Conservation (phyloP, 2,888 invertebrate species). For the Onchidella celtica region DNA sequence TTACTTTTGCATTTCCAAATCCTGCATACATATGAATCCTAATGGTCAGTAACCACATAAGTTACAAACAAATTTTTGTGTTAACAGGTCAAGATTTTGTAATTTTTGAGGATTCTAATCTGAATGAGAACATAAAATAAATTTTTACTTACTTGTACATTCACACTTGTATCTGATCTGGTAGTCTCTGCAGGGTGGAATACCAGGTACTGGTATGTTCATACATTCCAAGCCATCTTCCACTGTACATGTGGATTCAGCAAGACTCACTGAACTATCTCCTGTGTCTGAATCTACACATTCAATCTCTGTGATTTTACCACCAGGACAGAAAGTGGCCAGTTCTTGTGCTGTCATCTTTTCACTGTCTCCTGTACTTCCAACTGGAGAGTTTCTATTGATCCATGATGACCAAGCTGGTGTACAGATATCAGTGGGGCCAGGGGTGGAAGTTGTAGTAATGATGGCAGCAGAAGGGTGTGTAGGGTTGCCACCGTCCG, state of each 20-base stretch:
- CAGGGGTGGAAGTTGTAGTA: background rate
- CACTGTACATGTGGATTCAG: conserved; percentile 79
- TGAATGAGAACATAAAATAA: too few relatives aligned
- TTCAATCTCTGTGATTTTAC: conserved; percentile 70
- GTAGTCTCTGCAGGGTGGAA: conserved; percentile 66
- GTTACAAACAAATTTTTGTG: too few relatives aligned
- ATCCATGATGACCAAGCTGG: conserved; percentile 65
- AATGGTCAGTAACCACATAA: too few relatives aligned
- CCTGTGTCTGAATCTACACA: conserved; percentile 66
- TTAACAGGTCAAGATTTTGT: too few relatives aligned
- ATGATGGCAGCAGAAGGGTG: too few relatives aligned
- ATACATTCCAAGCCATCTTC: conserved; percentile 87
- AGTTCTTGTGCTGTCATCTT: conserved; percentile 58
- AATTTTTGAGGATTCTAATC: too few relatives aligned
- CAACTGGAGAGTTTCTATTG: conserved; percentile 62
- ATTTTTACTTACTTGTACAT: conserved; percentile 43
- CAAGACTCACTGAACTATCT: conserved; percentile 61
- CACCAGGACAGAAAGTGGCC: conserved; percentile 62
- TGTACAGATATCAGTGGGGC: conserved; percentile 59
- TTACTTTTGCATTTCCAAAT: too few relatives aligned
- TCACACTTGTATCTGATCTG: conserved; percentile 75
- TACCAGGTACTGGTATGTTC: conserved; percentile 61
- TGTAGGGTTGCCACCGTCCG: too few relatives aligned
- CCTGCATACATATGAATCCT: too few relatives aligned
- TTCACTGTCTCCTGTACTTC: conserved; percentile 61